Evolutionary conservation across 2,797 vertebrate species (phyloP).

Genomic region (Syngnathus acus): DNA sequence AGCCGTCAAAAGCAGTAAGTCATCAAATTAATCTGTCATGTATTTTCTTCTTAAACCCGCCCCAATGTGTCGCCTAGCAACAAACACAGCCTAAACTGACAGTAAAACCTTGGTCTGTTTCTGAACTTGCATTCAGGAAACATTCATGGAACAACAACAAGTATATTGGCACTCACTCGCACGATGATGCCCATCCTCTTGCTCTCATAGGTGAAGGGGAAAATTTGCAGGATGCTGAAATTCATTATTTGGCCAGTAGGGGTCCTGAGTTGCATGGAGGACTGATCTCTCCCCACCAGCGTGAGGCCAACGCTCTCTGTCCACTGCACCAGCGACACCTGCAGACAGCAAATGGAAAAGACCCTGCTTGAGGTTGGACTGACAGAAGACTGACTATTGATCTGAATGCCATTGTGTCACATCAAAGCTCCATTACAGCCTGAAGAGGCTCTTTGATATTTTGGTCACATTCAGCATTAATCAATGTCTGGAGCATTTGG

Average conservation of each 20-base stretch:
- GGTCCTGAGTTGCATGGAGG: conserved; percentile 97
- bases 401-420: neutral
- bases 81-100: conserved; percentile 15
- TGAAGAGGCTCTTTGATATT: neutral
- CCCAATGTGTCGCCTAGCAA: conserved; percentile 14
- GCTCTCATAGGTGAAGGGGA: conserved; percentile 98
- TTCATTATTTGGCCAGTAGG: conserved; percentile 96
- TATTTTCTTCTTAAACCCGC: conserved; percentile 9
- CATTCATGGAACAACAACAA: conserved; percentile 3
- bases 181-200: conserved; percentile 98
- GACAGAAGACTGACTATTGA: neutral
- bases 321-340: conserved; percentile 99
- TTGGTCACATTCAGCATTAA: neutral
- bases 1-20: conserved; percentile 77
- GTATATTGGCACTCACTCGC: conserved; percentile 68
- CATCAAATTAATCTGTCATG: conserved; percentile 25
- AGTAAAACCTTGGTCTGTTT: neutral
- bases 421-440: conserved; percentile 17
- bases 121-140: conserved; percentile 1
- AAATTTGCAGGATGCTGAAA: conserved; percentile 97
- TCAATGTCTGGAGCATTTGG: conserved; percentile 20
- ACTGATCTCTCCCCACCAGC: conserved; percentile 92
- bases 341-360: conserved; percentile 22
- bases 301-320: conserved; percentile 93
- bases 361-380: neutral